Percentiles rank a stretch among this genome's conserved stretches.
These are phyloP conservation scores for Phyllotis vaccarum DNA, from an alignment of 2,797 vertebrate genomes.

Conservation along the genomic window DNA sequence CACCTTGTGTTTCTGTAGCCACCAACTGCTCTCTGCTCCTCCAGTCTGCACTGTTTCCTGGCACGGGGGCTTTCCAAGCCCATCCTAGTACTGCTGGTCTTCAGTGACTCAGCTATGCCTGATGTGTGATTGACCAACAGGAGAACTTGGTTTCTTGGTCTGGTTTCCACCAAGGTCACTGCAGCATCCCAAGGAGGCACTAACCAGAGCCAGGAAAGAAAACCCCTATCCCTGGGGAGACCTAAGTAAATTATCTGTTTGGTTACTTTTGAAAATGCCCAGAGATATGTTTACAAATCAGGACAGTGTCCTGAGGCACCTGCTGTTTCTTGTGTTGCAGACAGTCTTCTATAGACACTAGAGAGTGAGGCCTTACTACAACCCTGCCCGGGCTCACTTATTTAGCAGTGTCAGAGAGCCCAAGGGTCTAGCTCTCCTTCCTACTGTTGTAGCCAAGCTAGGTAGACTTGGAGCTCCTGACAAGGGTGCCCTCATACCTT, in stretches of 20 bases:
- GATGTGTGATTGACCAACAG: neutral
- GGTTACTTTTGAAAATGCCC: slow-evolving; percentile 51
- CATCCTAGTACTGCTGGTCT: neutral
- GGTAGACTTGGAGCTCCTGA: neutral
- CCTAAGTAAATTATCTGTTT: slow-evolving; percentile 25
- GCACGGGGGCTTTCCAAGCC: slow-evolving; percentile 6
- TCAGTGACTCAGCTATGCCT: rapidly evolving
- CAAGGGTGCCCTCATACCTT: neutral
- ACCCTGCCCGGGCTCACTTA: neutral
- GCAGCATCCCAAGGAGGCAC: neutral
- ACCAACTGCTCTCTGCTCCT: slow-evolving; percentile 51
- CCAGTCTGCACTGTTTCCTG: neutral
- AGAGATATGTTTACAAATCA: slow-evolving; percentile 4
- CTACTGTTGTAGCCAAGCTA: neutral
- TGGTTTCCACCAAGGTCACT: neutral
- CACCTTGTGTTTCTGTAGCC: neutral
- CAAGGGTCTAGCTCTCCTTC: neutral
- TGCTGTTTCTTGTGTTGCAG: neutral
- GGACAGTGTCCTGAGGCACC: neutral
- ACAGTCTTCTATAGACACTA: neutral
- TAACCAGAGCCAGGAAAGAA: slow-evolving; percentile 18
- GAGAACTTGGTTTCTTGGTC: neutral
- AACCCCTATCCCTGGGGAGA: neutral
- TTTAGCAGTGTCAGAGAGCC: neutral
- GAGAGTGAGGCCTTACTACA: neutral